A percentile compares a stretch with the other conserved stretches of the same genome.
These are phyloP conservation scores for Gallinago paraguaiae DNA, from an alignment of 2,113 vertebrate genomes.

Conservation along the genomic window DNA sequence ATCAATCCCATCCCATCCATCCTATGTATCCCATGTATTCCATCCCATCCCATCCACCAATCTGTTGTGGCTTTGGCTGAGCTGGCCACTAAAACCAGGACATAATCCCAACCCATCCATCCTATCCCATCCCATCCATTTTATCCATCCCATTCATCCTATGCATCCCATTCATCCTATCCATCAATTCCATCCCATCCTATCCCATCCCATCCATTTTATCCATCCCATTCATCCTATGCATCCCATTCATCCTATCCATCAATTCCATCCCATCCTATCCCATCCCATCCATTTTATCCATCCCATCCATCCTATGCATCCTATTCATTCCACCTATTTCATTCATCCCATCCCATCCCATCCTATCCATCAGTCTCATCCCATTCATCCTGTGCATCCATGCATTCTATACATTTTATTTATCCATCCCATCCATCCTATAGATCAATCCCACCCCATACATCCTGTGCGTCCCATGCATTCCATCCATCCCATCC, in stretches of 20 bases:
- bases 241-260: no score
- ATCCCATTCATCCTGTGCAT: neutral
- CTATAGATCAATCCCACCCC: neutral
- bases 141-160: no score
- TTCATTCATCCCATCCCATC: neutral
- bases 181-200: no score
- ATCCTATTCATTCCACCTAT: no score
- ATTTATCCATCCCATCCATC: neutral
- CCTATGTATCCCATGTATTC: no score
- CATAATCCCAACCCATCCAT: no score
- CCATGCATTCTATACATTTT: neutral
- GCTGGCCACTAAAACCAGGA: no score
- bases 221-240: no score
- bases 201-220: no score
- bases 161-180: no score
- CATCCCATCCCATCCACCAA: neutral
- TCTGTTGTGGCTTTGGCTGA: no score
- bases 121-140: no score
- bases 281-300: neutral
- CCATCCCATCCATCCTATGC: neutral
- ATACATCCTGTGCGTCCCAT: neutral
- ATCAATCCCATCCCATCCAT: neutral
- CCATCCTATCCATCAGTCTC: neutral
- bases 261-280: neutral
- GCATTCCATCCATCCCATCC: neutral